Evolutionary conservation across 2,888 invertebrate species (phyloP), one percentile per base, ranked within the genome.

Genomic region (Anaspis maculata): DNA sequence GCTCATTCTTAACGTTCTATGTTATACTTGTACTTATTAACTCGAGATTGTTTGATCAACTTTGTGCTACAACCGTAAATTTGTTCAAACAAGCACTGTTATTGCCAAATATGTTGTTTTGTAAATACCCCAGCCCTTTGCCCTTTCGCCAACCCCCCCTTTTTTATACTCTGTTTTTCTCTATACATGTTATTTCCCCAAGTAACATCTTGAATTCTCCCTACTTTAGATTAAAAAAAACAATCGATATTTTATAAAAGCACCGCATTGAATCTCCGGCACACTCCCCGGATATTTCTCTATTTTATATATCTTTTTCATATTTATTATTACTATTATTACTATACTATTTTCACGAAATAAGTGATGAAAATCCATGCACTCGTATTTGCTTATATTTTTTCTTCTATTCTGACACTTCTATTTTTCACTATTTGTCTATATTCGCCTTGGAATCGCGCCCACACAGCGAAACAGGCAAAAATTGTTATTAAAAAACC

Each of bases 371-470:
- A 30, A 26, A 51, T 46, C 50, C 53, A 57, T 61, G 62, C 62
- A 62, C 64, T 48, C 61, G 57, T 62, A 60, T 62, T n/a, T 59
- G 62, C 62, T 64, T 65, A 58, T 59, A 59, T 65, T 64, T 57
- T 64, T 62, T 64, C 64, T 61, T 62, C 62, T 65, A 65, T 67
- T 66, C 66, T 66, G 66, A 67, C 67, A 67, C 67, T 64, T 66
- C 66, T 66, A 65, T 66, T 67, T 67, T 67, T 67, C 66, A 66
- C 65, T 64, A 65, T 64, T 64, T 65, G 61, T 64, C 64, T 65
- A 64, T 65, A 65, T 64, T 65, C 65, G 62, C 61, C 66, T 66
- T 64, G 66, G 65, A 64, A 62, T 62, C 65, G 64, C 62, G 62
- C 59, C 61, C 61, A 63, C 63, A 65, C 66, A 67, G 67, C 64